Evolutionary conservation across 2,888 invertebrate species (phyloP).

Genomic region (Coremacera marginata): DNA sequence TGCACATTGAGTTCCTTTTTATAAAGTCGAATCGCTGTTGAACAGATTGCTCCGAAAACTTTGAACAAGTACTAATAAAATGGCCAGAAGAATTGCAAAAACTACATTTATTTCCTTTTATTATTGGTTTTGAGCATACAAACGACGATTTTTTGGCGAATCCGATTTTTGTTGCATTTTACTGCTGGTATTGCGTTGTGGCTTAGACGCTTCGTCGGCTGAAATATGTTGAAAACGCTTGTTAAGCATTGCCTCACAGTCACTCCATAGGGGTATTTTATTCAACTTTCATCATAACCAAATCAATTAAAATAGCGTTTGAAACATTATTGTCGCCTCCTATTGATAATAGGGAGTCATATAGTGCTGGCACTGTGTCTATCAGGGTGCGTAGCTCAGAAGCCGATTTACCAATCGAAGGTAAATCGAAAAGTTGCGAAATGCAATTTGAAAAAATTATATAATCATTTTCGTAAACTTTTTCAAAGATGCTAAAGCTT

Average conservation of each 20-base stretch:
- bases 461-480: too few species aligned
- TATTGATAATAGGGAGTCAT: constrained; percentile 30
- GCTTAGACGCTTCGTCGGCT: constrained; percentile 35
- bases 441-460: constrained; percentile 44
- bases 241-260: constrained; percentile 24
- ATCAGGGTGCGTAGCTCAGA: constrained; percentile 41
- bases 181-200: constrained; percentile 15
- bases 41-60: background rate
- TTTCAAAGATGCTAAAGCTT: too few species aligned
- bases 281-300: constrained; percentile 44
- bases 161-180: background rate
- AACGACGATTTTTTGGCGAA: constrained; percentile 3
- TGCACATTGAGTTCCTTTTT: background rate
- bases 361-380: too few species aligned
- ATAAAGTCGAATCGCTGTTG: constrained; percentile 28
- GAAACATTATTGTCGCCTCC: constrained; percentile 42
- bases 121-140: background rate
- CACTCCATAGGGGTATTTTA: constrained; percentile 36
- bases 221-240: constrained; percentile 36
- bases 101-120: too few species aligned
- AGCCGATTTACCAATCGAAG: constrained; percentile 38
- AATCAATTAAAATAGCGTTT: constrained; percentile 44
- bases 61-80: background rate
- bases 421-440: constrained; percentile 40
- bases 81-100: constrained; percentile 20